A percentile compares a stretch with the other conserved stretches of the same genome.
These are phyloP conservation scores for Tridacna crocea DNA, from an alignment of 2,888 invertebrate genomes.

Conservation along the genomic window DNA sequence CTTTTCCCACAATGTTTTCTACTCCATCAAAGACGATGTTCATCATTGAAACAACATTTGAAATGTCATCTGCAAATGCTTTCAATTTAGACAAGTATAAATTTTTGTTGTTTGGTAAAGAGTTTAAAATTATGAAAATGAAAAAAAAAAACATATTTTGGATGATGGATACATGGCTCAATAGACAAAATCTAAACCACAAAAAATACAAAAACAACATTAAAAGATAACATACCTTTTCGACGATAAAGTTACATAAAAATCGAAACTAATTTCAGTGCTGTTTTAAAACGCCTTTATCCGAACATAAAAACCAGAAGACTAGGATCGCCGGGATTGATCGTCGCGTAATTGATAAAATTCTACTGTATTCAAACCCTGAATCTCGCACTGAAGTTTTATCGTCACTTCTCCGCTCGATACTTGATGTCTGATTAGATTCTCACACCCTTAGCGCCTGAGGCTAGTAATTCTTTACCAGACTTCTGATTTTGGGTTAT, in stretches of 20 bases:
- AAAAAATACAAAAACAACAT: background rate
- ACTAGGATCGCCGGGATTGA: background rate
- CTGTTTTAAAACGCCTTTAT: background rate
- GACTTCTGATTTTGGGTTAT: background rate
- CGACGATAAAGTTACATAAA: background rate
- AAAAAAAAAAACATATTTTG: background rate
- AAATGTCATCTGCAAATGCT: background rate
- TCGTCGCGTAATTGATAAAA: conserved; percentile 13
- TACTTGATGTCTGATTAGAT: conserved; percentile 20
- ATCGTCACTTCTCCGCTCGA: background rate
- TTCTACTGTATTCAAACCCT: conserved; percentile 1
- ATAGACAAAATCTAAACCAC: background rate
- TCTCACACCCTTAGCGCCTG: conserved; percentile 2
- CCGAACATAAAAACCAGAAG: background rate
- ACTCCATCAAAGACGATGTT: background rate
- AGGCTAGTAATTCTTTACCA: background rate
- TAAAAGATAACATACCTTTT: background rate
- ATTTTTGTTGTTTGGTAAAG: background rate
- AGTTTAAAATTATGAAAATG: background rate
- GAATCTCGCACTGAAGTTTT: conserved; percentile 12
- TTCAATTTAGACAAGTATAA: background rate
- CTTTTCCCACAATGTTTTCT: background rate
- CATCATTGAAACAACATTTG: background rate
- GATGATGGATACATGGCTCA: background rate
- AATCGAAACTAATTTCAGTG: background rate